Evolutionary conservation across 2,888 invertebrate species (phyloP).

Genomic region (Cecidostiba fungosa): DNA sequence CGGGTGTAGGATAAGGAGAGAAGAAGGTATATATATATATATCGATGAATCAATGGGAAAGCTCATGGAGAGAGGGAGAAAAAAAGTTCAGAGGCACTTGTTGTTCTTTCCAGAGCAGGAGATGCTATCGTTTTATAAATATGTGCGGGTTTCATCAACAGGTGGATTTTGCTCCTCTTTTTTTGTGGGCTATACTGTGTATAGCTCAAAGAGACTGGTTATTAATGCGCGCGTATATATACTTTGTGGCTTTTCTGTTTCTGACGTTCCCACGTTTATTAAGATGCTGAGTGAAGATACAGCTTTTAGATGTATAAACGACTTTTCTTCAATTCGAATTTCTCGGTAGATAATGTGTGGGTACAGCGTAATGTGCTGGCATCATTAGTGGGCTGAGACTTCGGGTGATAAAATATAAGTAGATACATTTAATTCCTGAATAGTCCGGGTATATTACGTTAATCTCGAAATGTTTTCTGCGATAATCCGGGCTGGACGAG

Average conservation of each 20-base stretch:
- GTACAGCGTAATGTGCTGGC: background rate
- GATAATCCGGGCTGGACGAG: constrained; percentile 5
- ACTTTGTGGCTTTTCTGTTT: background rate
- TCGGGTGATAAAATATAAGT: constrained; percentile 13
- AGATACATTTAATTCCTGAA: constrained; percentile 19
- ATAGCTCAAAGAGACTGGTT: constrained; percentile 1
- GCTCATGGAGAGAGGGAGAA: background rate
- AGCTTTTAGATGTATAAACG: background rate
- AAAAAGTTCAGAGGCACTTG: constrained; percentile 1
- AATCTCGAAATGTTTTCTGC: background rate
- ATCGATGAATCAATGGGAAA: constrained; percentile 49
- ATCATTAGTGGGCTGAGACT: background rate
- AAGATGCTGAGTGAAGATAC: background rate
- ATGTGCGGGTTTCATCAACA: constrained; percentile 26
- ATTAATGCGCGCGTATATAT: background rate
- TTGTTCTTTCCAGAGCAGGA: background rate
- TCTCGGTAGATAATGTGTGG: background rate
- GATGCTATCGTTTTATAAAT: constrained; percentile 10
- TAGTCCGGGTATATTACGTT: background rate
- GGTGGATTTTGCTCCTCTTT: constrained; percentile 1
- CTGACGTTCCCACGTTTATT: constrained; percentile 45
- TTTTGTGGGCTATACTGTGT: background rate
- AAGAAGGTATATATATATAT: background rate
- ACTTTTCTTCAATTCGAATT: background rate
- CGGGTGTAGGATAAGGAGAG: background rate